Evolutionary conservation across 2,113 vertebrate species (phyloP).

Genomic region (Mormyrus lacerda): DNA sequence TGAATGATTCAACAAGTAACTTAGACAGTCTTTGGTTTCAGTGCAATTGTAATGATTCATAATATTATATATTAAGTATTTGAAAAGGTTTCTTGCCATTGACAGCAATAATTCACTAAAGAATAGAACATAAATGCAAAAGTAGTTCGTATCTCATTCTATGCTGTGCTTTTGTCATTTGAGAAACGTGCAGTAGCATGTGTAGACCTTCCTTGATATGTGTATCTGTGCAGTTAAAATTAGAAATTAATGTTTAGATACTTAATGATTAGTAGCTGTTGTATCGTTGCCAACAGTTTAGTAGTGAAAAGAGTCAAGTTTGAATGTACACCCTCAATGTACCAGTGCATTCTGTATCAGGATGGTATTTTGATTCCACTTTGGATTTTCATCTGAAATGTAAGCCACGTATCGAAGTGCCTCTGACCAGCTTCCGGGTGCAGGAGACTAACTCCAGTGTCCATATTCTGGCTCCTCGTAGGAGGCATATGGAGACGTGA

Average conservation of each 20-base stretch:
- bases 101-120: neutral
- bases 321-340: neutral
- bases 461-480: constrained; percentile 39
- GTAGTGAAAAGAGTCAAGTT: neutral
- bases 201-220: neutral
- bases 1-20: neutral
- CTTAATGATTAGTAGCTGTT: neutral
- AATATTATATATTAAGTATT: neutral
- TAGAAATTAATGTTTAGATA: neutral
- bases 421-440: neutral
- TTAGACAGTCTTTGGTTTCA: neutral
- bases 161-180: neutral
- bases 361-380: neutral
- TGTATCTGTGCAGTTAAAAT: neutral
- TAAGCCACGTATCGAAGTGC: neutral
- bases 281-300: neutral
- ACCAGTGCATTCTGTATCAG: neutral
- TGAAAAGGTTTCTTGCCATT: neutral
- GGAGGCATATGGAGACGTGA: constrained; percentile 91
- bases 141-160: neutral
- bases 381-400: neutral
- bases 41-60: neutral
- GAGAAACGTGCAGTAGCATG: neutral
- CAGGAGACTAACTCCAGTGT: neutral
- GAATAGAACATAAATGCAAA: neutral